Percentiles rank a stretch among this genome's conserved stretches.
Evolutionary conservation across 2,113 vertebrate species (phyloP).

Genomic region (Callorhinus ursinus): DNA sequence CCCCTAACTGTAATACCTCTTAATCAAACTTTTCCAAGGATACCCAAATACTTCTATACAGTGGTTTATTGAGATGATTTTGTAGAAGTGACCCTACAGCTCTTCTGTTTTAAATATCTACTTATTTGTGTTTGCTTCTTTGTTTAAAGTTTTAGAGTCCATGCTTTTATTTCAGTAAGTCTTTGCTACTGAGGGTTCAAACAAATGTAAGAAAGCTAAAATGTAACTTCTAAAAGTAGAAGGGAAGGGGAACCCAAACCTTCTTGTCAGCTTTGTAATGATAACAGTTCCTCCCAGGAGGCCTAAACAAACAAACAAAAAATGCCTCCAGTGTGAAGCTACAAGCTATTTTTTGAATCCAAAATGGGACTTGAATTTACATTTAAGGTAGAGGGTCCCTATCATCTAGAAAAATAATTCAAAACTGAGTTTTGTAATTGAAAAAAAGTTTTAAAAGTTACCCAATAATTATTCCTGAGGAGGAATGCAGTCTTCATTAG

Average conservation of each 20-base stretch:
- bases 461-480: not conserved
- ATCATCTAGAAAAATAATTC: slow-evolving; percentile 7
- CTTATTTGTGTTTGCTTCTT: not conserved
- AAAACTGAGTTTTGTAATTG: not conserved
- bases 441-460: not conserved
- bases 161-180: not conserved
- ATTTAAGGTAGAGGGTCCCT: not conserved
- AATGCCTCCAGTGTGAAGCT: not conserved
- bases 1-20: not conserved
- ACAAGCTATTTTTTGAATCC: not conserved
- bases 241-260: not conserved
- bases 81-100: not conserved
- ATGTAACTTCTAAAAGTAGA: not conserved
- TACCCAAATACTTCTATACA: not conserved
- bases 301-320: not conserved
- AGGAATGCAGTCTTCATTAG: not conserved
- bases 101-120: not conserved
- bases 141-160: not conserved
- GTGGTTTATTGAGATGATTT: not conserved
- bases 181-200: not conserved
- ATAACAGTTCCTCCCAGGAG: not conserved
- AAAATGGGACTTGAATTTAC: not conserved
- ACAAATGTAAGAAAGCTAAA: not conserved
- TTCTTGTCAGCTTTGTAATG: not conserved
- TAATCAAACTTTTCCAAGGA: not conserved